Evolutionary conservation across 2,113 vertebrate genomes (phyloP), one percentile per base, ranked within the genome.

Genomic region (Plestiodon gilberti): DNA sequence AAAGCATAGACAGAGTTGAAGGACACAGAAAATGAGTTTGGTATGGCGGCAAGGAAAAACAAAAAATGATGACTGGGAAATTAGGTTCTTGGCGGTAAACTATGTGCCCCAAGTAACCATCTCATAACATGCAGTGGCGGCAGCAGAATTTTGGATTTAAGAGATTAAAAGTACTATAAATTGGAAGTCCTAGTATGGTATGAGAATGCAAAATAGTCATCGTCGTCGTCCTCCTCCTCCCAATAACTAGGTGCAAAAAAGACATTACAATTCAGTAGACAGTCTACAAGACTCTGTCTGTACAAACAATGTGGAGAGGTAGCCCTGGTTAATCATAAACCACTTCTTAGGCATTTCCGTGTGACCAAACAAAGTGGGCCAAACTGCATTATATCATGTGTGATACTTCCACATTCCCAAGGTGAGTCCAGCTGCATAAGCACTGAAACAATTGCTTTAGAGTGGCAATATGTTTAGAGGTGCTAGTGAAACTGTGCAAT

Each of bases 11-110:
- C n/a, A 7, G 52, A 35, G 70, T 17, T 38, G 43, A 80, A 40
- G 75, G 70, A 40, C 43, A 81, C 33, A 64, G 78, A 84, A 61
- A 15, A 20, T 57, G 38, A 9, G 77, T n/a, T 11, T 15, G 28
- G 43, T 11, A 7, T 0, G 38, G 0, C 1, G 61, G 33, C 30
- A 33, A 7, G 2, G 43, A 3, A 9, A 87, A 74, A 2, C 55
- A 0, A 4, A 59, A 67, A 1, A 74, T 35, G 25, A 0, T 0
- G 59, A 3, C n/a, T 57, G 38, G 59, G 55, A 10, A 7, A 2
- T 22, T 0, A 48, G 0, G 18, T 0, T 1, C n/a, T 23, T 73
- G 33, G 17, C 38, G 5, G 38, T 40, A 14, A 35, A 23, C 10
- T 0, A 8, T 48, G 62, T 3, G 70, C 33, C 35, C 25, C 1